Percentiles rank a stretch among this genome's conserved stretches.
Conservation (phyloP, 2,888 invertebrate species). For the Crocallis elinguaria region DNA sequence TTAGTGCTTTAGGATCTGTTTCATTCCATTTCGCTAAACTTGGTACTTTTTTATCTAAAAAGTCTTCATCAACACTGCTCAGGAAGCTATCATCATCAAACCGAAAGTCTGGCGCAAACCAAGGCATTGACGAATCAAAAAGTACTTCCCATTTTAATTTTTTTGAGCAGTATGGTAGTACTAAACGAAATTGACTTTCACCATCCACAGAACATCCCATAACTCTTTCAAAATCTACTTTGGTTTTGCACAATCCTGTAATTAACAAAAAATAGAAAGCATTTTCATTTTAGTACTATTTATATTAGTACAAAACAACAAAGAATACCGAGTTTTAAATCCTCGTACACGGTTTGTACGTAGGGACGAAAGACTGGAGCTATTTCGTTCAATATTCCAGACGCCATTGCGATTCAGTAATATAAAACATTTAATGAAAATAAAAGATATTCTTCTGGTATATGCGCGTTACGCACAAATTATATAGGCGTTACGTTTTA, state of each 20-base stretch:
- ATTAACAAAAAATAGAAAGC: background rate
- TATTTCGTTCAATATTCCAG: constrained; percentile 66
- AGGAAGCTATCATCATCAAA: constrained; percentile 89
- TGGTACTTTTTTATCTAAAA: constrained; percentile 81
- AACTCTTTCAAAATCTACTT: constrained; percentile 75
- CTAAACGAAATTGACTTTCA: constrained; percentile 85
- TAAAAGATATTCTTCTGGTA: background rate
- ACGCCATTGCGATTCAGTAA: constrained; percentile 50
- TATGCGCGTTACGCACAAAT: too few relatives aligned
- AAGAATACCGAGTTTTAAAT: constrained; percentile 69
- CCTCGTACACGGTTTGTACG: constrained; percentile 72
- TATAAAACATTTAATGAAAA: too few relatives aligned
- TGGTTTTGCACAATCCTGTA: constrained; percentile 76
- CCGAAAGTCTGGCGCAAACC: constrained; percentile 90
- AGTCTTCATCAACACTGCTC: constrained; percentile 82
- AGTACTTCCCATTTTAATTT: constrained; percentile 88
- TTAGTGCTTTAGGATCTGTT: constrained; percentile 83
- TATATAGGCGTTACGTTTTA: too few relatives aligned
- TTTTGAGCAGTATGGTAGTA: constrained; percentile 89
- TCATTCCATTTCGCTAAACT: constrained; percentile 87
- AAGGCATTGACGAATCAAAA: constrained; percentile 86
- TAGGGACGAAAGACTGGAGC: constrained; percentile 75
- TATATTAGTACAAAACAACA: background rate
- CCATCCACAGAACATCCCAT: constrained; percentile 58
- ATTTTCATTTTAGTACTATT: background rate